phyloP scores from a whole-genome alignment of 2,888 invertebrate species.

The Drosophila ezoana region DNA sequence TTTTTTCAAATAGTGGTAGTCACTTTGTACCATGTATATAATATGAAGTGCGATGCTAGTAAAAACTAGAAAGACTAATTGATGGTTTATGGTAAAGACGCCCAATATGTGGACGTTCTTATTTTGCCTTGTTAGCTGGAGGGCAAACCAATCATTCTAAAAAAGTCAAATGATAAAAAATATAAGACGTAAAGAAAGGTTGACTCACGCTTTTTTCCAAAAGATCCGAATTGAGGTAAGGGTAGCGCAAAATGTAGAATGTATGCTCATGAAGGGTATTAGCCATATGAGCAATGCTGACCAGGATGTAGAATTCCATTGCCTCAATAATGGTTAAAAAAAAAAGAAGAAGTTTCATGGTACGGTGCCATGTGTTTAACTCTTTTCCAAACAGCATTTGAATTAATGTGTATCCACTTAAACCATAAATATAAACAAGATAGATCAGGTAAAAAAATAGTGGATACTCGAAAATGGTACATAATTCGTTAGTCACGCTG shows the following conservation, averaged over 20 bases:
- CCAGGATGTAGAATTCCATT: slow-evolving; percentile 2
- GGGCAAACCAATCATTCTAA: slow-evolving; percentile 37
- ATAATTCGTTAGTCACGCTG: background rate
- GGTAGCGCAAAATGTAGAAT: slow-evolving; percentile 11
- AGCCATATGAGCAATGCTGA: background rate
- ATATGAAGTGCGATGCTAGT: slow-evolving; percentile 6
- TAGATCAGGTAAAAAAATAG: background rate
- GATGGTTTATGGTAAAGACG: slow-evolving; percentile 18
- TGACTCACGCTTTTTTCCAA: slow-evolving; percentile 19
- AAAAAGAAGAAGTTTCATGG: background rate
- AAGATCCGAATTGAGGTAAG: background rate
- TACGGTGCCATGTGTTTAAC: background rate
- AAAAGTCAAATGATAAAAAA: background rate
- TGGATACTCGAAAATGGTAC: slow-evolving; percentile 19
- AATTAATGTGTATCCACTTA: background rate
- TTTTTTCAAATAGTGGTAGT: slow-evolving; percentile 4
- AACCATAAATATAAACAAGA: background rate
- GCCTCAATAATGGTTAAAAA: background rate
- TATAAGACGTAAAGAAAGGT: no score
- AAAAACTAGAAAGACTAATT: background rate
- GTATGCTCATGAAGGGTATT: background rate
- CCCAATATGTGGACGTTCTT: slow-evolving; percentile 16
- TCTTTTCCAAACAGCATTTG: background rate
- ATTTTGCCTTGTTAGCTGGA: slow-evolving; percentile 36
- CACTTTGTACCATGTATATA: slow-evolving; percentile 38